Base-by-base conservation (phyloP, 2,888 invertebrate species). In the Rotaria magnacalcarata region DNA sequence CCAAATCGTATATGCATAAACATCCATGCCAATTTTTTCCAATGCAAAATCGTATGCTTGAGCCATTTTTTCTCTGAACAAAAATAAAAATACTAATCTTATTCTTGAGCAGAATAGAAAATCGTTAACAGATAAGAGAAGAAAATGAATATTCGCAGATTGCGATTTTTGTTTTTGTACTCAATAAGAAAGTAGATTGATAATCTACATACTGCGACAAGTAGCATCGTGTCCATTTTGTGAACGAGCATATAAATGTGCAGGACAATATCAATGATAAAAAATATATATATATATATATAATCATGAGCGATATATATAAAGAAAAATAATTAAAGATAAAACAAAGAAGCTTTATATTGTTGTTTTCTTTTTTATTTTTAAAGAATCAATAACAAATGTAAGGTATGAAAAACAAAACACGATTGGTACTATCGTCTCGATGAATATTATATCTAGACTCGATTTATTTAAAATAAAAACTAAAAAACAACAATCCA, bases 31-130 rank as follows among this genome's bases (percentile, higher is more conserved):
- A 88, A 99, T 97, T 92, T 98, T 97, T 88, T 99, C 99, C 88
- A 99, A 92, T 0, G 99, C 98, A 92, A 99, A 99, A 92, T 99
- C 98, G 91, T 98, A 99, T 0, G 99, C 98, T 91, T 99, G 97
- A 0, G 98, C 98, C 95, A 99, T 96, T 92, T 97, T 98, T 91
- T 99, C 99, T 90, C 98, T 97, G 47, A n/a, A 80, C 4, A 47
- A 47, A 47, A 43, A 10, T 16, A 8, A 52, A 52, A n/a, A 10
- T 41, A 52, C 52, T 4, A 52, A 52, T 52, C 52, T 80, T 47
- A 47, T n/a, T 11, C 1, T n/a, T 47, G 2, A n/a, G 5, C 10
- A n/a, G 34, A 34, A 1, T 34, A 80, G 24, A 47, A 41, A 21
- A 41, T 4, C 14, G 4, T 16, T 1, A 41, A 75, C 3, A 24